Percentiles rank a stretch among this genome's conserved stretches.
Evolutionary conservation across 2,113 vertebrate species (phyloP).

Genomic region (Apus apus): DNA sequence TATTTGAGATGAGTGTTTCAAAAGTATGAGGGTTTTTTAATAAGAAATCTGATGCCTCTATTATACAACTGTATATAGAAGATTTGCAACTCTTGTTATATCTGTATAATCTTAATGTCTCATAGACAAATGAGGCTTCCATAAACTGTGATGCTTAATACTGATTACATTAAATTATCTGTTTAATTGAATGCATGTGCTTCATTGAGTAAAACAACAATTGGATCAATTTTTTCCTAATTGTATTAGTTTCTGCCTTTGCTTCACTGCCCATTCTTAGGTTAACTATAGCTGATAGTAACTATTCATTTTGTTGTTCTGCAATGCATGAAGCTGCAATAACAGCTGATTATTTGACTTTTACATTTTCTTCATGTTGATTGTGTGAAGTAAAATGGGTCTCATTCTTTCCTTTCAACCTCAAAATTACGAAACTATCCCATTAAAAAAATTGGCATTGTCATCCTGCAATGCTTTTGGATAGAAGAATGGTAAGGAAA

Average conservation of each 20-base stretch:
- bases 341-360: not conserved
- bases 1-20: not conserved
- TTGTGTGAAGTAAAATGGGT: not conserved
- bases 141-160: not conserved
- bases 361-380: not conserved
- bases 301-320: not conserved
- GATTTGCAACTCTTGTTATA: not conserved
- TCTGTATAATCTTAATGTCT: not conserved
- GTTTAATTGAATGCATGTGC: slow-evolving; percentile 27
- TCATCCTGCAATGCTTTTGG: not conserved
- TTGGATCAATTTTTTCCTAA: not conserved
- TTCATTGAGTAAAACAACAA: not conserved
- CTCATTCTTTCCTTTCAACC: not conserved
- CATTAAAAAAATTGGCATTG: not conserved
- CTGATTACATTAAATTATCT: slow-evolving; percentile 23
- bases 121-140: not conserved
- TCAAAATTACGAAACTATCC: not conserved
- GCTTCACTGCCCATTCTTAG: not conserved
- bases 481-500: not conserved
- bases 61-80: not conserved
- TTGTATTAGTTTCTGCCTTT: not conserved
- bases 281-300: not conserved
- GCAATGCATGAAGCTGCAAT: not conserved
- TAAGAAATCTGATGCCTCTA: not conserved
- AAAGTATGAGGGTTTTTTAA: not conserved